A percentile compares a stretch with the other conserved stretches of the same genome.
phyloP scores from a whole-genome alignment of 1,140 invertebrate genomes.

The Meteorus sp. region DNA sequence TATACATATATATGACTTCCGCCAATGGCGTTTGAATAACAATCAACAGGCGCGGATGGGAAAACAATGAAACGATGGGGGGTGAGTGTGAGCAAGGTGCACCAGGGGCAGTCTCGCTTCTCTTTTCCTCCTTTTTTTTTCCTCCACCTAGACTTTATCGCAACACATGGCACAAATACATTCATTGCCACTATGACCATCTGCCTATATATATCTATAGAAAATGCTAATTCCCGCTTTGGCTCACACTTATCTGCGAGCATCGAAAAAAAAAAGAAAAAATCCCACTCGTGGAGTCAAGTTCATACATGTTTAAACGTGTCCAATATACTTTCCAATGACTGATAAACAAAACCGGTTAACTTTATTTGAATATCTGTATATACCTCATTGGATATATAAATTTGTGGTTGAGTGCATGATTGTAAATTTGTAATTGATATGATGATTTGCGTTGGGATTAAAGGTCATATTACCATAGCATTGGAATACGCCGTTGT shows the following conservation, averaged over 20 bases:
- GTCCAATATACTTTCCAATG: too few species aligned
- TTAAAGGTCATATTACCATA: constrained; percentile 23
- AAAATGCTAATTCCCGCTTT: constrained; percentile 40
- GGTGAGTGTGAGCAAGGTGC: constrained; percentile 28
- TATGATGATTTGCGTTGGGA: constrained; percentile 17
- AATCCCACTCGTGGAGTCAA: too few species aligned
- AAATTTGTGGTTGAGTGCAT: neutral
- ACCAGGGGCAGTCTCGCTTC: constrained; percentile 22
- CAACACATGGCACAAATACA: constrained; percentile 29
- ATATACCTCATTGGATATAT: neutral
- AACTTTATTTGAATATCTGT: too few species aligned
- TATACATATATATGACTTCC: constrained; percentile 8
- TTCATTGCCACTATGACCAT: constrained; percentile 30
- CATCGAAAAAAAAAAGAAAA: too few species aligned
- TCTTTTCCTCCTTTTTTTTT: constrained; percentile 25
- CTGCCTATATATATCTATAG: constrained; percentile 38
- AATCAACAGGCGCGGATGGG: constrained; percentile 16
- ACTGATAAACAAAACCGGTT: constrained; percentile 25
- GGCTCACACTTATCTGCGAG: neutral
- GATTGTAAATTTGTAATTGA: constrained; percentile 30
- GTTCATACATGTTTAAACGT: too few species aligned
- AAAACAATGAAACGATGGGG: constrained; percentile 21
- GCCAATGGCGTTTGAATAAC: constrained; percentile 11
- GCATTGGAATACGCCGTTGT: neutral
- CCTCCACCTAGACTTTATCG: too few species aligned